Conservation (phyloP, 92 coral and sea anemone species). For the Phenganax marumi region DNA sequence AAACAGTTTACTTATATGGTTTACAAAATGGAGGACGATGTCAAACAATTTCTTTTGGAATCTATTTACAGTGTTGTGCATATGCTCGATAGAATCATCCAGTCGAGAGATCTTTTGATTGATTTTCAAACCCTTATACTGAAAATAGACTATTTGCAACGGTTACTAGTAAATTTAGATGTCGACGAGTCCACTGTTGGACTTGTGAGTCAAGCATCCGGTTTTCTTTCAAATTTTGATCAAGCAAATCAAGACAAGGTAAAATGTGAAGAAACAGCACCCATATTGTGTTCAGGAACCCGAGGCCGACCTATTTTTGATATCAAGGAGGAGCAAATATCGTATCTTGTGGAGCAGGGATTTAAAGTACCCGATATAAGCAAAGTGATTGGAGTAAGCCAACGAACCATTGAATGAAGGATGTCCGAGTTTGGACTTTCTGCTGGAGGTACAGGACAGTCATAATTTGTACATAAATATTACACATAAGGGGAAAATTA, state of each 20-base stretch:
- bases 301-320: slow-evolving; percentile 19
- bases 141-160: slow-evolving; percentile 28
- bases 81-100: slow-evolving; percentile 9
- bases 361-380: slow-evolving; percentile 13
- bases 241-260: slow-evolving; percentile 3
- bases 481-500: background rate
- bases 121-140: slow-evolving; percentile 18
- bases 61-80: background rate
- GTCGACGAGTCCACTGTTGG: slow-evolving; percentile 25
- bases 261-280: background rate
- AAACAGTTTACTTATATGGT: background rate
- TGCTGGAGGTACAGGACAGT: slow-evolving; percentile 11
- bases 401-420: slow-evolving; percentile 9
- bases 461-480: background rate
- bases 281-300: background rate
- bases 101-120: slow-evolving; percentile 5
- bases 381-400: background rate
- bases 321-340: slow-evolving; percentile 11
- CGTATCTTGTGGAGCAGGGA: slow-evolving; percentile 1
- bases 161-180: slow-evolving; percentile 16
- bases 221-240: slow-evolving; percentile 7
- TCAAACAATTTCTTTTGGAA: background rate
- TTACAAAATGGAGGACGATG: slow-evolving; percentile 16
- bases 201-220: slow-evolving; percentile 19
- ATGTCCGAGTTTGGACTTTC: slow-evolving; percentile 4